Evolutionary conservation across 2,888 invertebrate species (phyloP), one percentile per base, ranked within the genome.

Genomic region (Campoplex capitator): DNA sequence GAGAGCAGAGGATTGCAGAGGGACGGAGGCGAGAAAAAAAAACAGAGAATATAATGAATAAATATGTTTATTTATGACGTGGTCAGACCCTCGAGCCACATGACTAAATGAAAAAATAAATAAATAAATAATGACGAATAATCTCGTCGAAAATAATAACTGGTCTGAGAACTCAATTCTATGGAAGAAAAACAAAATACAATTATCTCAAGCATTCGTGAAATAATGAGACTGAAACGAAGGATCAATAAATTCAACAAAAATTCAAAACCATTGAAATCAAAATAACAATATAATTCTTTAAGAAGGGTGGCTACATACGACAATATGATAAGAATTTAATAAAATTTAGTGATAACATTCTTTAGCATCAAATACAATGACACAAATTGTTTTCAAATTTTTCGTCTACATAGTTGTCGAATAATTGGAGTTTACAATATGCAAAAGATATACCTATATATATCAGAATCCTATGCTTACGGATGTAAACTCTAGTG

Each of bases 21-120:
- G 11, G 70, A 35, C 23, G 23, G 28, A n/a, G 51, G 18, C 78
- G 38, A 38, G 38, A 73, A 82, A 83, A 13, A 13, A 3, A 68
- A 23, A 45, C n/a, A 68, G 23, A 68, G 23, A 68, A 13, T 0
- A 58, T 13, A 58, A 58, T 32, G 58, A 58, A 58, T 58, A 58
- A 58, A 58, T 58, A 58, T 58, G 58, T 58, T 58, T 58, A 58
- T 58, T 58, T 58, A 28, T 6, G 32, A 58, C 28, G 28, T 32
- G 58, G 28, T 58, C 28, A 58, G 13, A 28, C 58, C 58, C 58
- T 32, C 3, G 28, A 28, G 4, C 28, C 13, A 6, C 28, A 58
- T 13, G 32, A 58, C 28, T 2, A 32, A 58, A 58, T 28, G 28
- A 42, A 32, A 11, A 58, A 58, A 58, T 23, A 23, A 0, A 23